Evolutionary conservation across 1,140 invertebrate genomes (phyloP).

Genomic region (Procambarus clarkii): DNA sequence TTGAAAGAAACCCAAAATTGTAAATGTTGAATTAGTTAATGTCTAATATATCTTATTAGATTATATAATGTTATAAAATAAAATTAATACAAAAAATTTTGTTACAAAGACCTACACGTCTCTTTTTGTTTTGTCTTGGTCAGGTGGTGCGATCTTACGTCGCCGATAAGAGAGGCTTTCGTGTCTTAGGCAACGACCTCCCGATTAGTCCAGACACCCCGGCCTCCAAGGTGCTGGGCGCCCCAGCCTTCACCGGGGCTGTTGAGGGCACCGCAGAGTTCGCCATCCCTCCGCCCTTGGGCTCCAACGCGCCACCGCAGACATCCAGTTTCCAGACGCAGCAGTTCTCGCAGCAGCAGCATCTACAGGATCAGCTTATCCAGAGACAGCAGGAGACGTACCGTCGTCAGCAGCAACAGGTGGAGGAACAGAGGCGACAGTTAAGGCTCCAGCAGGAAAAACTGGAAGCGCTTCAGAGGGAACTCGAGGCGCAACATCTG

Average conservation of each 20-base stretch:
- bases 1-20: no score
- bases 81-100: background rate
- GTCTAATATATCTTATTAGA: no score
- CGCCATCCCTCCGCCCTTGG: conserved; percentile 53
- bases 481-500: conserved; percentile 27
- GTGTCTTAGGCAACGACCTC: conserved; percentile 69
- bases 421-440: background rate
- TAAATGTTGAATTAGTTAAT: no score
- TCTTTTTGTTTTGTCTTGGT: background rate
- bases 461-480: conserved; percentile 28
- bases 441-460: conserved; percentile 37
- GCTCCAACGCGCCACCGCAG: background rate
- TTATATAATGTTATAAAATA: no score
- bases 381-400: background rate
- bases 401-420: conserved; percentile 39
- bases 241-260: conserved; percentile 63
- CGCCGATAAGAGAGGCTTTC: conserved; percentile 66
- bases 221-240: conserved; percentile 44
- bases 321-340: conserved; percentile 4
- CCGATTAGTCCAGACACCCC: conserved; percentile 70
- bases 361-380: background rate
- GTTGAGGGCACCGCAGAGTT: conserved; percentile 63
- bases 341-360: conserved; percentile 2
- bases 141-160: conserved; percentile 71
- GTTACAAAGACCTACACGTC: no score